Conservation (phyloP, 2,113 vertebrate genomes). For the Etheostoma cragini region DNA sequence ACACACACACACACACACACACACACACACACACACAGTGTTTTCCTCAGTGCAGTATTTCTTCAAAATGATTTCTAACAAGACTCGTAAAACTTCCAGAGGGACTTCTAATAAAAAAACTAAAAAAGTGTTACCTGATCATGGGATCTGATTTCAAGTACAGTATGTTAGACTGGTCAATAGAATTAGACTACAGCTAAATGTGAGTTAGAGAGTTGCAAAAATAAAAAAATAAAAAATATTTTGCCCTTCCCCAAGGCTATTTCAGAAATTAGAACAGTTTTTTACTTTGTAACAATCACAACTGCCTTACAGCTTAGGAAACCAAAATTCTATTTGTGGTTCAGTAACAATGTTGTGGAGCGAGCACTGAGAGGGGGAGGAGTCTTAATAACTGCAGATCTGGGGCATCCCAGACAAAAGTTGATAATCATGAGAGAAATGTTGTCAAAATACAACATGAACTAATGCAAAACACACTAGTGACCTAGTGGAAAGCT, state of each 20-base stretch:
- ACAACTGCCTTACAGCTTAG: not conserved
- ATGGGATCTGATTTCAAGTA: not conserved
- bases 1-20: not conserved
- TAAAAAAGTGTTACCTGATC: not conserved
- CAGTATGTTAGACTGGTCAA: not conserved
- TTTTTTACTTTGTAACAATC: not conserved
- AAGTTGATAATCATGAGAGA: not conserved
- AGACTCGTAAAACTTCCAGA: constrained; percentile 5
- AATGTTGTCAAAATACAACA: not conserved
- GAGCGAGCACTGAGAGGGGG: not conserved
- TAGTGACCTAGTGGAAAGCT: not conserved
- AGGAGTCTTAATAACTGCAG: not conserved
- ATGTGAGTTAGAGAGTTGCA: not conserved
- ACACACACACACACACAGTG: not conserved
- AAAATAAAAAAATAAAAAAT: not conserved
- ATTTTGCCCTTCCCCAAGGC: not conserved
- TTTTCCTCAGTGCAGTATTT: not conserved
- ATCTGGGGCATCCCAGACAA: not conserved
- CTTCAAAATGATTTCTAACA: constrained; percentile 12
- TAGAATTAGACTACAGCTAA: not conserved
- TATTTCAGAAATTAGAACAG: not conserved
- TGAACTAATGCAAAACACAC: not conserved
- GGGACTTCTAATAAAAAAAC: not conserved
- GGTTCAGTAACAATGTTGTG: constrained; percentile 11
- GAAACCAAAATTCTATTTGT: not conserved